Evolutionary conservation across 1,140 invertebrate species (phyloP), one percentile per base, ranked within the genome.

Genomic region (Nylanderia fulva): DNA sequence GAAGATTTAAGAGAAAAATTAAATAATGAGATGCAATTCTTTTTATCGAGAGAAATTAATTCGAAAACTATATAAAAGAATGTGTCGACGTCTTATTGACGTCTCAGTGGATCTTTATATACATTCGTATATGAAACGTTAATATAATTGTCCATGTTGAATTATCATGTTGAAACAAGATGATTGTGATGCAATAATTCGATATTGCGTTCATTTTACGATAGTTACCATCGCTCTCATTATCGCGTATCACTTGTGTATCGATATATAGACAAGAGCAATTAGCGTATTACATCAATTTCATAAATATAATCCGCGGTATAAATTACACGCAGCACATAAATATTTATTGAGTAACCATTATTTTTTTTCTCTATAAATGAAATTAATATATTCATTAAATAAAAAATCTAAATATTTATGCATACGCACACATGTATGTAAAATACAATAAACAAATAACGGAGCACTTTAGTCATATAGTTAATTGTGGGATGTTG

Each of bases 191-290:
- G 39, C 33, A 42, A 39, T 42, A 58, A 71, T 39, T 79, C 33
- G 24, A 79, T 61, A n/a, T n/a, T n/a, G 7, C 24, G 54, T 54
- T 39, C 13, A 33, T 60, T 82, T 82, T 58, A 21, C 18, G n/a
- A 71, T 42, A 77, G 58, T 54, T 77, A 66, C 27, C 54, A n/a
- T 72, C 33, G 42, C 60, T 33, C 13, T 29, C 18, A 58, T 82
- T 71, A 60, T 29, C 24, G n/a, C 1, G 4, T 45, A 29, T 80
- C 48, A 9, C 36, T 64, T 42, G 24, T n/a, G n/a, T 5, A 69
- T 58, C 68, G 13, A 80, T 11, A 80, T 11, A 11, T 21, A 24
- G 33, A 56, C 4, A 39, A 69, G 33, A 76, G 58, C 11, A 64
- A 79, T 52, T 15, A 29, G 3, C 64, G 42, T 52, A 42, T 80